Base-by-base conservation (phyloP, 2,888 invertebrate genomes). In the Lasioglossum pauxillum region DNA sequence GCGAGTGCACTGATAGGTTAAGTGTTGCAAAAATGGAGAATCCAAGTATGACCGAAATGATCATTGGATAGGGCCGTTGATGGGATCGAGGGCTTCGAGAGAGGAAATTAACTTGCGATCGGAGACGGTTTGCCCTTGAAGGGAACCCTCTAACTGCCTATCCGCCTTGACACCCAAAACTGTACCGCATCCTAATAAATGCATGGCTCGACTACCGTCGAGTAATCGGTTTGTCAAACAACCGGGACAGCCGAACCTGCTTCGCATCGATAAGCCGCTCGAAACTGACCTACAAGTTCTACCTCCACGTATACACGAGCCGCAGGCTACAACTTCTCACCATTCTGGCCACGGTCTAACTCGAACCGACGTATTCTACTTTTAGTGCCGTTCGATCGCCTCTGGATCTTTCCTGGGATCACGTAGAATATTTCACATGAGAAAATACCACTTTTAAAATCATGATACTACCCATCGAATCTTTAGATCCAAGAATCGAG, bases 171-270 rank as follows among this genome's bases (percentile, higher is more conserved):
- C 85, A 80, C 53, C 75, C 77, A 80, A 88, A 85, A 88, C 88
- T 79, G 44, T 83, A 83, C 81, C 83, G 88, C 88, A 88, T 85
- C 88, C 88, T 83, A 57, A 88, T 88, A 88, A 88, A 88, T 88
- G 88, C 88, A 75, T 38, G 78, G 81, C 88, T 88, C 88, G 88
- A 79, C 85, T 83, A 83, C 85, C 75, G 41, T 38, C 41, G 64
- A 64, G 75, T 88, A 88, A 85, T 88, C 88, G 85, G 88, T 88
- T 88, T 88, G 88, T 88, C 85, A 72, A 83, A 83, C 88, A 88
- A 88, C 85, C 85, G 78, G 88, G 85, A 88, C 88, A 88, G 44
- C 57, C 75, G 49, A 74, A 74, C 85, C 85, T 88, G 88, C 83
- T 85, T 72, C n/a, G 88, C 85, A 88, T 88, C 75, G 67, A 83